phyloP scores from a whole-genome alignment of 2,888 invertebrate genomes.

The Acrobasis repandana region DNA sequence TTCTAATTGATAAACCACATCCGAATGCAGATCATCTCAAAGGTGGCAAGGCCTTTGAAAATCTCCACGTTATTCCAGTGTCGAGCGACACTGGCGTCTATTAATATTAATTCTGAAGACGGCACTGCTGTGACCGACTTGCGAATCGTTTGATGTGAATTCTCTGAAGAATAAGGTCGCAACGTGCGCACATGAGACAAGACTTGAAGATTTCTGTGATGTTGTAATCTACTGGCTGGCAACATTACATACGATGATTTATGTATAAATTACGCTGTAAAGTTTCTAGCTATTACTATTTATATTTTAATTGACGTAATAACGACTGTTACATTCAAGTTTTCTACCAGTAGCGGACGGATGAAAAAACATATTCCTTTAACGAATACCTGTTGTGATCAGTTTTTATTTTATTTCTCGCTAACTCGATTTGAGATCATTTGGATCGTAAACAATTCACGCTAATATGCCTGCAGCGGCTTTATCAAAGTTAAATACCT shows the following conservation, averaged over 20 bases:
- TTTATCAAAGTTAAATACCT: slow-evolving; percentile 42
- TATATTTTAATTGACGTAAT: not conserved
- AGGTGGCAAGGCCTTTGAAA: slow-evolving; percentile 1
- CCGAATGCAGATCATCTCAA: not conserved
- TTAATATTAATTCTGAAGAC: slow-evolving; percentile 24
- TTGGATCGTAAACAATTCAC: slow-evolving; percentile 36
- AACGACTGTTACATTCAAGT: slow-evolving; percentile 3
- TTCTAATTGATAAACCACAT: not conserved
- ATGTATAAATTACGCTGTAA: not conserved
- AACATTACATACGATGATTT: not conserved
- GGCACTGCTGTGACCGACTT: slow-evolving; percentile 33
- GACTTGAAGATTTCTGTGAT: slow-evolving; percentile 1
- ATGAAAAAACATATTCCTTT: not conserved
- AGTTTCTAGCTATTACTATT: slow-evolving; percentile 4
- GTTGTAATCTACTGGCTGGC: not conserved
- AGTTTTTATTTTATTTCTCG: slow-evolving; percentile 23
- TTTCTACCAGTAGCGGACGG: slow-evolving; percentile 1
- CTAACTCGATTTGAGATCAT: slow-evolving; percentile 38
- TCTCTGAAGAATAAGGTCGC: slow-evolving; percentile 27
- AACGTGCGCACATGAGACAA: not conserved
- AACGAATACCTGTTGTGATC: slow-evolving; percentile 16
- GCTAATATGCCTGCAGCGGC: slow-evolving; percentile 36
- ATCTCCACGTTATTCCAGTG: not conserved
- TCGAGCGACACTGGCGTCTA: slow-evolving; percentile 4
- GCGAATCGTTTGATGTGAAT: slow-evolving; percentile 30